A percentile compares a stretch with the other conserved stretches of the same genome.
Evolutionary conservation across 2,888 invertebrate species (phyloP).

Genomic region (Cremastinae sp.): DNA sequence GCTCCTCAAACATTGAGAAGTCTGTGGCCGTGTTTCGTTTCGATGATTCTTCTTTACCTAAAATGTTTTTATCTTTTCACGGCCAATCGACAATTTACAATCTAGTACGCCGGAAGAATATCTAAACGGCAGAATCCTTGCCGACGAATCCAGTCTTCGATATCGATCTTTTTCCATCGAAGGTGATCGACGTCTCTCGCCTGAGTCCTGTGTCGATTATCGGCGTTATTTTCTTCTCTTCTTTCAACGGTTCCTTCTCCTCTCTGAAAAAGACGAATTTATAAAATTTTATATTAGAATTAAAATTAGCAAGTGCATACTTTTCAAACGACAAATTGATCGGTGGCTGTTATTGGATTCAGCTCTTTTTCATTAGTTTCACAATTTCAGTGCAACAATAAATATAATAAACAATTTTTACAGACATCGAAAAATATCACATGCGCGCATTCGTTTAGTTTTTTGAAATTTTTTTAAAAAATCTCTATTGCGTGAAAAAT

Average conservation of each 20-base stretch:
- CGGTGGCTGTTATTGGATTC: background rate
- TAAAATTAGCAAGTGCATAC: background rate
- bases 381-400: constrained; percentile 44
- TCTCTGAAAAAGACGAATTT: constrained; percentile 82
- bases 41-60: constrained; percentile 33
- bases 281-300: constrained; percentile 18
- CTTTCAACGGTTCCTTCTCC: constrained; percentile 91
- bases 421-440: constrained; percentile 55
- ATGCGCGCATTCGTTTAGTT: constrained; percentile 60
- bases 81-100: constrained; percentile 75
- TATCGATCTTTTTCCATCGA: constrained; percentile 90
- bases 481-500: background rate
- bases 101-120: constrained; percentile 81
- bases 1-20: constrained; percentile 51
- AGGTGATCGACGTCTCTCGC: constrained; percentile 90
- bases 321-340: background rate
- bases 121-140: constrained; percentile 93
- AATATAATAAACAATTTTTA: constrained; percentile 14
- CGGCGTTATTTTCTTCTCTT: constrained; percentile 82
- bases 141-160: constrained; percentile 93
- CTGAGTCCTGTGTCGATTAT: constrained; percentile 86
- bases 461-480: background rate
- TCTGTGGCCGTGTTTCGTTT: constrained; percentile 38
- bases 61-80: constrained; percentile 26
- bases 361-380: constrained; percentile 16